These are phyloP conservation scores for Microctonus hyperodae DNA, from an alignment of 2,888 invertebrate species.

Conservation along the genomic window DNA sequence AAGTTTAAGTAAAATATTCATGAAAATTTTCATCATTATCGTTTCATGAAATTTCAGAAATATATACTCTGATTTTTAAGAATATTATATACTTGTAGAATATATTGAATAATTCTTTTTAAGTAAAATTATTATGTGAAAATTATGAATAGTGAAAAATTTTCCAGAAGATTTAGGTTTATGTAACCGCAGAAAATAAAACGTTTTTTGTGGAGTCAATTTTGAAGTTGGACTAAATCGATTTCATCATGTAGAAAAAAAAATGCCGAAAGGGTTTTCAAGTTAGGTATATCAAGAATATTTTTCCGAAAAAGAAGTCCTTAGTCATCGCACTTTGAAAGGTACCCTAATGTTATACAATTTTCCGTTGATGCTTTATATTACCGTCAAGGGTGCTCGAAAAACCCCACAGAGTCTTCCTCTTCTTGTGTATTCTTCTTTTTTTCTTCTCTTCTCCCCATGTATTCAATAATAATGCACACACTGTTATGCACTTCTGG, in stretches of 20 bases:
- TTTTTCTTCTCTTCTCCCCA: too few relatives aligned
- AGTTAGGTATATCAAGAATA: neutral
- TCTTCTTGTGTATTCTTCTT: neutral
- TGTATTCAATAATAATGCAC: neutral
- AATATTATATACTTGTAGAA: too few relatives aligned
- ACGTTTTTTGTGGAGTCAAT: neutral
- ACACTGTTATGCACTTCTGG: neutral
- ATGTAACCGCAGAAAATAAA: too few relatives aligned
- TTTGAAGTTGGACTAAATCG: neutral
- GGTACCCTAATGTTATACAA: constrained; percentile 1
- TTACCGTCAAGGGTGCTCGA: neutral
- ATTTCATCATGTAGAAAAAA: neutral
- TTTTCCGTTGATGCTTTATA: neutral
- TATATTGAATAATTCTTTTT: too few relatives aligned
- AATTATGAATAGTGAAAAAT: too few relatives aligned
- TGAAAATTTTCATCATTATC: too few relatives aligned
- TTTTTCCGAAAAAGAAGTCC: neutral
- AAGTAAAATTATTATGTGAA: too few relatives aligned
- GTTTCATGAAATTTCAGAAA: too few relatives aligned
- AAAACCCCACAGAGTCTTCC: neutral
- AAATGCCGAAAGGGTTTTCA: neutral
- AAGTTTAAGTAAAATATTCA: too few relatives aligned
- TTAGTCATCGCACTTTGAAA: constrained; percentile 1
- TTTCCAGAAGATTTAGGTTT: too few relatives aligned
- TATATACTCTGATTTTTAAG: too few relatives aligned